Base-by-base conservation (phyloP, 2,797 vertebrate genomes). In the Acanthurus leucopareius region DNA sequence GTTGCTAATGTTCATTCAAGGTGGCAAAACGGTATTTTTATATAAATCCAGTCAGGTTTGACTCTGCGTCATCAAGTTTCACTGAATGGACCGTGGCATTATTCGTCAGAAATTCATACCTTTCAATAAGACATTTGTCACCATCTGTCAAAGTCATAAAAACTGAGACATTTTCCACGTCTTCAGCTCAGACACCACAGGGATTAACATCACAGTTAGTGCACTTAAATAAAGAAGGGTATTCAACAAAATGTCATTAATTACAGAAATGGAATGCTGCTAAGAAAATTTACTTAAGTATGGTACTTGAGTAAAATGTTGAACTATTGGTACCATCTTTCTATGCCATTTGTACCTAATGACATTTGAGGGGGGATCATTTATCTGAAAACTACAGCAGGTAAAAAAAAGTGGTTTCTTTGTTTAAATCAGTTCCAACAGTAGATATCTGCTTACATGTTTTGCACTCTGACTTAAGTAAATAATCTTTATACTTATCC, bases 61-160 rank as follows among this genome's bases (percentile, higher is more conserved):
- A 91, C 84, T 89, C 75, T 64, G 86, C 79, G 51, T 91, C 89
- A 77, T 80, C 78, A 52, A 66, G 82, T 92, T 83, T 83, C 72
- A 76, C 51, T 86, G 58, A 78, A 77, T 68, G 86, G 85, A 86
- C 87, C 56, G 28, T 79, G 80, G 73, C 48, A 47, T 86, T 77
- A 91, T 95, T 93, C 86, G 90, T 94, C 93, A 94, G 78, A 86
- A 91, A 90, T 85, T 89, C 90, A 79, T 75, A 91, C 75, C 92
- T 94, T 94, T 94, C 94, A 94, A 72, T 93, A 86, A 90, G 85
- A 83, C 88, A 90, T 93, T 91, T 88, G 89, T 92, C 89, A 83
- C 86, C 90, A 93, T 95, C 88, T 71, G 92, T 95, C 94, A 94
- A 90, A 93, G 82, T 93, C 92, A 91, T 83, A 35, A 35, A 65